Evolutionary conservation across 2,113 vertebrate species (phyloP).

Genomic region (human (Homo sapiens)): GRCh38 chr1:72377501-72378000

Average conservation of each 20-base stretch:
- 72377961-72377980: constrained; percentile 11
- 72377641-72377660: constrained; percentile 50
- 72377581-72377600: not conserved
- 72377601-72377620: not conserved
- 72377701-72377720: not conserved
- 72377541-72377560: constrained; percentile 3
- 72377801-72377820: not conserved
- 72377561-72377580: not conserved
- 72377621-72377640: constrained; percentile 33
- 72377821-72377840: not conserved
- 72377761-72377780: not conserved
- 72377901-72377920: constrained; percentile 44
- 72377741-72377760: not conserved
- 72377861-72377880: not conserved
- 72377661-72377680: not conserved
- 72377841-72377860: constrained; percentile 39
- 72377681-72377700: not conserved
- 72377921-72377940: constrained; percentile 25
- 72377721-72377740: not conserved
- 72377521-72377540: not conserved
- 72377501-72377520: not conserved
- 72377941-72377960: constrained; percentile 13
- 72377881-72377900: constrained; percentile 5
- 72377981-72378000: constrained; percentile 17
- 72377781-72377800: not conserved